These are phyloP conservation scores for Notarius quadriscutis DNA, from an alignment of 2,113 vertebrate genomes.

Conservation along the genomic window DNA sequence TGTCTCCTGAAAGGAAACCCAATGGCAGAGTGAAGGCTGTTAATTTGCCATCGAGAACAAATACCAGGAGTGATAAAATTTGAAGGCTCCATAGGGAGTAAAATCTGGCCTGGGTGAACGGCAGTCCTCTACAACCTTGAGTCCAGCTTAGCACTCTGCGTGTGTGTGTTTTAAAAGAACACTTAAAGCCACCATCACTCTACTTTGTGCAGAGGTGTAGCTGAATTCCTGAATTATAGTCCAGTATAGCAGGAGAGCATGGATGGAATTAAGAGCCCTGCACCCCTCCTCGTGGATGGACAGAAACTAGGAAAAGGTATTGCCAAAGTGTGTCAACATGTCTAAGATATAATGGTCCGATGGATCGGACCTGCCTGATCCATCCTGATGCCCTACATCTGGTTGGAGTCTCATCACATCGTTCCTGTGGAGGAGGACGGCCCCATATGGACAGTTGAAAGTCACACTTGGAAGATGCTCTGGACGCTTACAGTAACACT, in stretches of 20 bases:
- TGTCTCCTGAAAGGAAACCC: conserved; percentile 93
- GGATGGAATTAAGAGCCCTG: neutral
- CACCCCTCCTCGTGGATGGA: neutral
- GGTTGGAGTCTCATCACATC: no score
- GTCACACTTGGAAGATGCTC: no score
- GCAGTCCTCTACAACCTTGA: conserved; percentile 93
- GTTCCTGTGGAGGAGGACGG: no score
- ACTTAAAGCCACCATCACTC: conserved; percentile 53
- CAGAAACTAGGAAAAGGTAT: neutral
- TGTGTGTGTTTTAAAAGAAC: conserved; percentile 29
- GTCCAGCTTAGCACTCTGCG: conserved; percentile 56
- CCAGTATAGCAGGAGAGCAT: neutral
- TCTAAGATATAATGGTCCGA: no score
- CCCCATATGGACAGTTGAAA: no score
- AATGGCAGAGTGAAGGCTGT: conserved; percentile 90
- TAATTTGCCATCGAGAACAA: conserved; percentile 99
- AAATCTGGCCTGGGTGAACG: conserved; percentile 73
- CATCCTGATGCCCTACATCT: no score
- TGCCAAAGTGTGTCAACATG: neutral
- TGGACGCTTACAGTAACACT: no score
- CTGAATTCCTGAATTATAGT: conserved; percentile 18
- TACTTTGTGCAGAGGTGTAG: conserved; percentile 59
- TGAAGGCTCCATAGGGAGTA: conserved; percentile 93
- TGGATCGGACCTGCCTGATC: no score
- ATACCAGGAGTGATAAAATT: conserved; percentile 98